These are phyloP conservation scores for Pseudolaguvia tuberculata DNA, from an alignment of 2,113 vertebrate species.

Conservation along the genomic window DNA sequence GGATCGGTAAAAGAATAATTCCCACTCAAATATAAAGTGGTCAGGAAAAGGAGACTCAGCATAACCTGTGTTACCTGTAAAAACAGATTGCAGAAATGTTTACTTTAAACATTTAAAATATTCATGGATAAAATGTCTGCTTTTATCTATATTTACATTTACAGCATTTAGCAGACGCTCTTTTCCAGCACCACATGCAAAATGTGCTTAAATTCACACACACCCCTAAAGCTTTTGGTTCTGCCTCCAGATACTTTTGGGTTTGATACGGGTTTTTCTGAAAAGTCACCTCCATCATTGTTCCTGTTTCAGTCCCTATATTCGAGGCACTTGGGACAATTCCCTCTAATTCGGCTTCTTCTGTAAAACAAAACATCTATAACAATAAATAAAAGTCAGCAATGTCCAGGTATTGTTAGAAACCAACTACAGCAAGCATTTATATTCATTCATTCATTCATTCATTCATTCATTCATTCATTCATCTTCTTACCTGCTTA, in stretches of 20 bases:
- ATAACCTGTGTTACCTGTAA: slow-evolving; percentile 64
- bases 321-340: not conserved
- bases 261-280: slow-evolving; percentile 54
- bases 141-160: no score
- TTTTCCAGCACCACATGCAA: no score
- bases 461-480: no score
- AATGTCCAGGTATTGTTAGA: not conserved
- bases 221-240: slow-evolving; percentile 70
- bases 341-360: not conserved
- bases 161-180: no score
- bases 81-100: not conserved
- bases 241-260: slow-evolving; percentile 66
- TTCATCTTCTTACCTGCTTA: no score
- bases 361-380: slow-evolving; percentile 20
- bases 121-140: not conserved
- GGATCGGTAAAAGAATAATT: accelerated
- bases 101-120: not conserved
- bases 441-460: no score
- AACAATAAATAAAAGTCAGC: not conserved
- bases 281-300: slow-evolving; percentile 60
- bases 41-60: slow-evolving; percentile 49
- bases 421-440: no score
- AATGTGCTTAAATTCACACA: no score
- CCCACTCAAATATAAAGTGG: not conserved
- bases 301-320: slow-evolving; percentile 26